Conservation (phyloP, 1,140 invertebrate genomes). For the Papilio dardanus region DNA sequence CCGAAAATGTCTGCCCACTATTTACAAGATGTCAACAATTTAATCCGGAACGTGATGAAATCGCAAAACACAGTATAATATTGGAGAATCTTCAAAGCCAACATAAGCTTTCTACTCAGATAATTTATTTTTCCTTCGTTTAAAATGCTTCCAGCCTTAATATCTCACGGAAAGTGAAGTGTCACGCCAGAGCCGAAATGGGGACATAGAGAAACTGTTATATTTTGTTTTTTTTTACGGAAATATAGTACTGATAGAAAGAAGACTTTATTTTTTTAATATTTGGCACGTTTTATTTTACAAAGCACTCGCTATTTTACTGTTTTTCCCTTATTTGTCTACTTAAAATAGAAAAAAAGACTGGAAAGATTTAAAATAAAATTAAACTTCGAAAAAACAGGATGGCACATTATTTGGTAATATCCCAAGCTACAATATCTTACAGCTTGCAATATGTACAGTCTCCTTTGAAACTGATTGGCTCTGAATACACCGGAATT, state of each 20-base stretch:
- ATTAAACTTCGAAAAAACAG: no score
- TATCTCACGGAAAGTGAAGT: slow-evolving; percentile 38
- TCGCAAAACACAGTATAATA: slow-evolving; percentile 50
- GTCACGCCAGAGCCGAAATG: slow-evolving; percentile 35
- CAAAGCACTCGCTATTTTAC: no score
- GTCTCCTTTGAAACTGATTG: neutral
- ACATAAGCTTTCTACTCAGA: slow-evolving; percentile 46
- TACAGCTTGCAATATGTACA: neutral
- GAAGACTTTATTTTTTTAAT: neutral
- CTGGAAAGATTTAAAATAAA: no score
- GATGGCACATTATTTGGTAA: no score
- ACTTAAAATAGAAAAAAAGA: no score
- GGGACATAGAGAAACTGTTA: slow-evolving; percentile 27
- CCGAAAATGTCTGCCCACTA: slow-evolving; percentile 28
- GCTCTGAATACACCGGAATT: neutral
- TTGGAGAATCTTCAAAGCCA: slow-evolving; percentile 46
- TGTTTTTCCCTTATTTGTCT: no score
- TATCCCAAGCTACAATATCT: no score
- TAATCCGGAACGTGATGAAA: slow-evolving; percentile 53
- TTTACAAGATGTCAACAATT: slow-evolving; percentile 38
- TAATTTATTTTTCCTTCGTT: slow-evolving; percentile 47
- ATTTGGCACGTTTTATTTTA: neutral
- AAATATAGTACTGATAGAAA: neutral
- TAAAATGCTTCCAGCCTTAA: slow-evolving; percentile 42
- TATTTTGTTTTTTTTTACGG: slow-evolving; percentile 20